These are phyloP conservation scores for Rhopalosiphum padi DNA, from an alignment of 1,140 invertebrate genomes.

Conservation along the genomic window DNA sequence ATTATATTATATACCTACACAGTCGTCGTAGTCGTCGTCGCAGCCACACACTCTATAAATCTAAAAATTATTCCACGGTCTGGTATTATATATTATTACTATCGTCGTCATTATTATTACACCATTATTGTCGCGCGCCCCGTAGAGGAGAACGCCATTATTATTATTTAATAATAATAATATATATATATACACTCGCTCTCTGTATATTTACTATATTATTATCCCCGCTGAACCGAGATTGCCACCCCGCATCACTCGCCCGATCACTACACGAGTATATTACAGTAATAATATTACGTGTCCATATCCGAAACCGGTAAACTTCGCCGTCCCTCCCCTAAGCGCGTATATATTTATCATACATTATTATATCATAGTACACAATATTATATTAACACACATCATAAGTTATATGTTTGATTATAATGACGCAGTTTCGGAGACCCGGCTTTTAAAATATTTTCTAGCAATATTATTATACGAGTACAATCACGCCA, in stretches of 20 bases:
- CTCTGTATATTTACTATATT: not conserved
- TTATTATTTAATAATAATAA: conserved; percentile 35
- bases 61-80: conserved; percentile 57
- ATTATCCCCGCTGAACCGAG: not conserved
- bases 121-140: not conserved
- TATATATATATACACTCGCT: not conserved
- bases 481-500: not conserved
- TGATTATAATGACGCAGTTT: not conserved
- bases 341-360: not conserved
- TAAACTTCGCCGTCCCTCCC: not conserved
- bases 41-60: conserved; percentile 26
- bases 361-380: not conserved
- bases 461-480: not conserved
- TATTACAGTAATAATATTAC: not conserved
- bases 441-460: not conserved
- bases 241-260: not conserved
- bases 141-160: conserved; percentile 47
- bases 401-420: not conserved
- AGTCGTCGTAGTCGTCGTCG: not conserved
- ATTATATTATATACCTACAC: not conserved
- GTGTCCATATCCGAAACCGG: not conserved
- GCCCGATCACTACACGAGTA: not conserved
- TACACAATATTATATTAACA: not conserved
- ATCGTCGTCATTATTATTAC: not conserved
- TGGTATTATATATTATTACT: conserved; percentile 36